Percentiles rank a stretch among this genome's conserved stretches.
Conservation (phyloP, 2,888 invertebrate genomes). For the Dynastes maya region DNA sequence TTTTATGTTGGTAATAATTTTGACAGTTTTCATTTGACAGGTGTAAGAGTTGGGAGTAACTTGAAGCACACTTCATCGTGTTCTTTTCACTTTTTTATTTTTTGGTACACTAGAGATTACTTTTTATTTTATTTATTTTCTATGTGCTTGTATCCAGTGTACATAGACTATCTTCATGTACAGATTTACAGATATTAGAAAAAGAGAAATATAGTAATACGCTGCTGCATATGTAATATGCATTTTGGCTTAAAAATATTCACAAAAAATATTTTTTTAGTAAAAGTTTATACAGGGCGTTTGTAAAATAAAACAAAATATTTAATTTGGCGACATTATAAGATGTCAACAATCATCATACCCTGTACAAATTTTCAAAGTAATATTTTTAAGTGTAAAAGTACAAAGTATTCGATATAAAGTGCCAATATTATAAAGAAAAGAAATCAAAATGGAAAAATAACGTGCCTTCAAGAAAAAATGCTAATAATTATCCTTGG, state of each 20-base stretch:
- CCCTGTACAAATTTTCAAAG: constrained; percentile 22
- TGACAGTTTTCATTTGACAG: background rate
- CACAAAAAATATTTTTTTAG: constrained; percentile 31
- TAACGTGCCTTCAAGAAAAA: constrained; percentile 41
- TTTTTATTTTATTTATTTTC: constrained; percentile 27
- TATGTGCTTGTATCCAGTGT: constrained; percentile 28
- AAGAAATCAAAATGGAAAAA: constrained; percentile 38
- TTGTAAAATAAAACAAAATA: constrained; percentile 5
- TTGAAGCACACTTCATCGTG: background rate
- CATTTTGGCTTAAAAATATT: constrained; percentile 37
- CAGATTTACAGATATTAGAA: constrained; percentile 23
- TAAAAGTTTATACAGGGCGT: constrained; percentile 52
- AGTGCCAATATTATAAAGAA: constrained; percentile 56
- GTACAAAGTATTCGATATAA: constrained; percentile 57
- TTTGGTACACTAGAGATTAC: no score
- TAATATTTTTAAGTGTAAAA: constrained; percentile 52
- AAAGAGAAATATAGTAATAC: constrained; percentile 26
- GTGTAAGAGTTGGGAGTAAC: background rate
- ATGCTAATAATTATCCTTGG: background rate
- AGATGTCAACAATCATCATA: background rate
- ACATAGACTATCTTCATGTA: constrained; percentile 20
- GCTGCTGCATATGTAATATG: constrained; percentile 47
- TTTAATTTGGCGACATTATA: background rate
- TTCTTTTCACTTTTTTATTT: background rate
- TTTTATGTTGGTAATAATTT: constrained; percentile 18